Percentiles rank a stretch among this genome's conserved stretches.
Evolutionary conservation across 2,888 invertebrate species (phyloP).

Genomic region (Nezara viridula): DNA sequence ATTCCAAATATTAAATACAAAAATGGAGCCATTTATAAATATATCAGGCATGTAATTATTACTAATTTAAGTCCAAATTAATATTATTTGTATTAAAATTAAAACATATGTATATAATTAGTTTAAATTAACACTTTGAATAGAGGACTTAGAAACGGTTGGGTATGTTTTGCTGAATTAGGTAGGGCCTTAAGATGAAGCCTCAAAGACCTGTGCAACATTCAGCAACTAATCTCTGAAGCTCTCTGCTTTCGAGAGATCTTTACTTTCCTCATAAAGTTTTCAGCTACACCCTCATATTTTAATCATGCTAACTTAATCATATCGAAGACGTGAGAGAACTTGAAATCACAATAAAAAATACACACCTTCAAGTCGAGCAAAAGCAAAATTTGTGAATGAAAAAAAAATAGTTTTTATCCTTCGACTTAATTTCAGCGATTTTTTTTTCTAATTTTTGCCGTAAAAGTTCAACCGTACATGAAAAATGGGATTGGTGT

Average conservation of each 20-base stretch:
- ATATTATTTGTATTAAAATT: background rate
- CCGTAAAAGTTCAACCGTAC: too few species aligned
- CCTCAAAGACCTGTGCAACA: background rate
- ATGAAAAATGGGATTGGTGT: too few species aligned
- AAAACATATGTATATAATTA: background rate
- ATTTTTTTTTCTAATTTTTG: too few species aligned
- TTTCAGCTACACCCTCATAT: background rate
- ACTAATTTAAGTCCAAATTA: too few species aligned
- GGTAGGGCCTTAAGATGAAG: background rate
- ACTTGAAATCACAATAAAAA: background rate
- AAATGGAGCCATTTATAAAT: too few species aligned
- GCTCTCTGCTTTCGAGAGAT: background rate
- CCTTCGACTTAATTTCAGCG: too few species aligned
- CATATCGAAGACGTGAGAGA: background rate
- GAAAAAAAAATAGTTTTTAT: too few species aligned
- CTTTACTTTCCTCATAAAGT: background rate
- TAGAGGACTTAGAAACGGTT: background rate
- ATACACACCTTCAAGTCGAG: background rate
- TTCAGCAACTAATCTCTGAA: background rate
- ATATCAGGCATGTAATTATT: too few species aligned
- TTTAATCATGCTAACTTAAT: background rate
- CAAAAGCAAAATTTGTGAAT: background rate
- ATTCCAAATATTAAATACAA: too few species aligned
- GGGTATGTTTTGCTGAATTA: conserved; percentile 4
- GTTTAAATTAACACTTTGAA: background rate